These are phyloP conservation scores for Papilio glaucus DNA, from an alignment of 1,140 invertebrate species.

Conservation along the genomic window DNA sequence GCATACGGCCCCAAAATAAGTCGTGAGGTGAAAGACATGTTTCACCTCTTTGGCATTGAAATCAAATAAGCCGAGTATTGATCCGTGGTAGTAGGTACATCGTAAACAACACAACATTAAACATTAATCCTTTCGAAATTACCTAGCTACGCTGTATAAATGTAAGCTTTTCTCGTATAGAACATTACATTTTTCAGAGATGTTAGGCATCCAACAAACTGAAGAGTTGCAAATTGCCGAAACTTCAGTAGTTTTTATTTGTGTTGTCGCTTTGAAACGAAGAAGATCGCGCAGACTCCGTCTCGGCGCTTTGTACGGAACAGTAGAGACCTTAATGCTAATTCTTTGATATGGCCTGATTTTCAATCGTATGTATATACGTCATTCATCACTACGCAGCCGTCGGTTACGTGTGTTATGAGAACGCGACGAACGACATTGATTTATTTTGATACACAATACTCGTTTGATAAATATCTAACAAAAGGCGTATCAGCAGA, in stretches of 20 bases:
- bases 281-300: constrained; percentile 23
- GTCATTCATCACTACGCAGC: constrained; percentile 53
- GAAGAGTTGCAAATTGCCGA: constrained; percentile 32
- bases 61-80: constrained; percentile 39
- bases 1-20: constrained; percentile 47
- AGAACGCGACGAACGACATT: constrained; percentile 17
- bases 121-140: constrained; percentile 25
- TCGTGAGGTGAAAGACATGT: constrained; percentile 34
- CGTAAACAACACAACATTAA: constrained; percentile 33
- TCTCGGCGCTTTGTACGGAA: constrained; percentile 49
- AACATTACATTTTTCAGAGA: not conserved
- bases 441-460: constrained; percentile 21
- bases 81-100: constrained; percentile 31
- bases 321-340: constrained; percentile 57
- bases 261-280: constrained; percentile 23
- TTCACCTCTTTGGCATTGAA: constrained; percentile 44
- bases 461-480: constrained; percentile 26
- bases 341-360: constrained; percentile 63
- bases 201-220: constrained; percentile 12
- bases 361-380: constrained; percentile 51
- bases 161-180: not conserved
- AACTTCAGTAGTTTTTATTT: constrained; percentile 40
- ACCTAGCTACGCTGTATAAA: not conserved
- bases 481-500: constrained; percentile 30
- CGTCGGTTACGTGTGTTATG: constrained; percentile 32